phyloP scores from a whole-genome alignment of 2,113 vertebrate genomes.

The Chiloscyllium plagiosum region DNA sequence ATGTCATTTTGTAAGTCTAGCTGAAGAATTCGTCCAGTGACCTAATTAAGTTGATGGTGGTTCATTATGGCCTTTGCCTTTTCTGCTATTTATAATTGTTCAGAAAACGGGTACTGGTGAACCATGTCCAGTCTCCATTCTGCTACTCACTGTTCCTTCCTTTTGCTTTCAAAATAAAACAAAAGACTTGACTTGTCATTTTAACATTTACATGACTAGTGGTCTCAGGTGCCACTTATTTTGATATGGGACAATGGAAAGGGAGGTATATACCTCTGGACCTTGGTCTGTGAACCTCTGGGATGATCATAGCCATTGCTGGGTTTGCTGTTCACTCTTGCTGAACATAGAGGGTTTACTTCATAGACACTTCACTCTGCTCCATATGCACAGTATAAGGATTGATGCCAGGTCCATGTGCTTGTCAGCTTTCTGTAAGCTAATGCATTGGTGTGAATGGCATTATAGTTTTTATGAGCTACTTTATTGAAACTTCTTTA shows the following conservation, averaged over 20 bases:
- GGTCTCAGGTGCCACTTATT: not conserved
- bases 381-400: not conserved
- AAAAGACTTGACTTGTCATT: not conserved
- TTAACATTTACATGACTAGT: not conserved
- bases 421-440: not conserved
- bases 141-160: not conserved
- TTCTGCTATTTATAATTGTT: not conserved
- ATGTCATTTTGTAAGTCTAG: not conserved
- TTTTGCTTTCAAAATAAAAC: not conserved
- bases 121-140: not conserved
- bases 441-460: too few species aligned
- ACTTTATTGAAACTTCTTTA: too few species aligned
- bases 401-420: not conserved
- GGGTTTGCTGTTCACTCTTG: not conserved
- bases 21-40: not conserved
- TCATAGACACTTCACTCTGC: not conserved
- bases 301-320: not conserved
- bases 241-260: not conserved
- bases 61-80: constrained; percentile 39
- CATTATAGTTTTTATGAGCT: not conserved
- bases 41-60: not conserved
- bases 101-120: not conserved
- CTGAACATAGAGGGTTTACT: not conserved
- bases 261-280: not conserved
- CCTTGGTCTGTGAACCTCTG: not conserved